Base-by-base conservation (phyloP, 2,888 invertebrate genomes). In the Eilema caniola region DNA sequence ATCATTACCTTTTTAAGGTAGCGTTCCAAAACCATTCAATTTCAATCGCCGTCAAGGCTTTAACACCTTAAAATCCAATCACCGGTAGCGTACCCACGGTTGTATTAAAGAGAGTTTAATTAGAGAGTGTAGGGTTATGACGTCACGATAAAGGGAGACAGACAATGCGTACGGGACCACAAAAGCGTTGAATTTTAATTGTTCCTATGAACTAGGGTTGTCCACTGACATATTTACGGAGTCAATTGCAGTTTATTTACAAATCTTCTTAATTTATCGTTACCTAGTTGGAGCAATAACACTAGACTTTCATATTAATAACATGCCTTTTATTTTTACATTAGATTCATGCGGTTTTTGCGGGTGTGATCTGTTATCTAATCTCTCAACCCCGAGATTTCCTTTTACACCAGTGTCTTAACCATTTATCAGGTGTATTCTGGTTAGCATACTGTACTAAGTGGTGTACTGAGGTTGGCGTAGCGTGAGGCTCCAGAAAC, bases 31-130 rank as follows among this genome's bases (percentile, higher is more conserved):
- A 72, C 72, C 66, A 75, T 81, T 75, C 75, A 76, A 76, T 80
- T 81, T 81, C 76, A 83, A 79, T 75, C 72, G 73, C 74, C 64
- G 73, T 65, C 65, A 68, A 72, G 62, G 31, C 65, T 68, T 62
- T 87, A 85, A 83, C 89, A 87, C 89, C 89, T 89, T 87, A 86
- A 87, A 90, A 92, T 89, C 91, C 90, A 92, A 92, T 92, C 92
- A 90, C 83, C 83, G 77, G 80, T 65, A 66, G 76, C 80, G 78
- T 80, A 79, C 83, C 85, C 63, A 76, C 78, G 80, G 76, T 74
- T 76, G 74, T 85, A 87, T 88, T 88, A 89, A 88, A 86, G 82
- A 80, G 83, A 84, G 83, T 89, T 92, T 92, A 91, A 92, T 92
- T 90, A 90, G 86, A 82, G 83, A 80, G 87, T 84, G 82, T 78